Base-by-base conservation (phyloP, 2,113 vertebrate genomes). In the Egretta garzetta region DNA sequence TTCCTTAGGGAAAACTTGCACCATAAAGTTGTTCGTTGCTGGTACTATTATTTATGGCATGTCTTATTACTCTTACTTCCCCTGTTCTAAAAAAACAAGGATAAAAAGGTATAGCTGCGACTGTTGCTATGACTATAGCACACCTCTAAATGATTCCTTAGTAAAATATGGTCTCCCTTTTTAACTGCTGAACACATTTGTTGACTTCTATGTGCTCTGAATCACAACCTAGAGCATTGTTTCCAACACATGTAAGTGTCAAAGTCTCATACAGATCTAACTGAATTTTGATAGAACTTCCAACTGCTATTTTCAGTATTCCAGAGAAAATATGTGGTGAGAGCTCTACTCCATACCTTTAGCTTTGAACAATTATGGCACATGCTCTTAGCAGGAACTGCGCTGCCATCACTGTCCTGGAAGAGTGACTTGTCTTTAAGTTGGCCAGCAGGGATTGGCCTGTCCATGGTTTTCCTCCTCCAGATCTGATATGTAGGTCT, bases 281-380 rank as follows among this genome's bases (percentile, higher is more conserved):
- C 2, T 50, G 30, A 41, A 80, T 80, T 80, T 66, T 73, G 24
- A 47, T 4, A 72, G 24, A 56, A 53, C 7, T 83, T 56, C 39
- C 84, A 16, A 55, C 18, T 47, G 41, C 11, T 13, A 33, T 70
- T 80, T 56, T 92, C 12, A 47, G 28, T 22, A 53, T 24, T 94
- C 50, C 59, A 80, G 35, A 32, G n/a, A 56, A 89, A 58, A 41
- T 22, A 50, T 0, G 12, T 35, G 12, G 9, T 41, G 18, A 72
- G 16, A 30, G 10, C 6, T 59, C 27, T 23, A 64, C 15, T 80
- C 59, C 82, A 47, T 97, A 98, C 97, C 97, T 98, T 98, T 50
- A 98, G 62, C 60, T 97, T 96, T 60, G 97, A 97, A 53, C 93
- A 87, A 1, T 35, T 82, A 27, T 52, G 67, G 41, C 62, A 93